Conservation (phyloP, 2,888 invertebrate genomes). For the Ectropis crepuscularia region DNA sequence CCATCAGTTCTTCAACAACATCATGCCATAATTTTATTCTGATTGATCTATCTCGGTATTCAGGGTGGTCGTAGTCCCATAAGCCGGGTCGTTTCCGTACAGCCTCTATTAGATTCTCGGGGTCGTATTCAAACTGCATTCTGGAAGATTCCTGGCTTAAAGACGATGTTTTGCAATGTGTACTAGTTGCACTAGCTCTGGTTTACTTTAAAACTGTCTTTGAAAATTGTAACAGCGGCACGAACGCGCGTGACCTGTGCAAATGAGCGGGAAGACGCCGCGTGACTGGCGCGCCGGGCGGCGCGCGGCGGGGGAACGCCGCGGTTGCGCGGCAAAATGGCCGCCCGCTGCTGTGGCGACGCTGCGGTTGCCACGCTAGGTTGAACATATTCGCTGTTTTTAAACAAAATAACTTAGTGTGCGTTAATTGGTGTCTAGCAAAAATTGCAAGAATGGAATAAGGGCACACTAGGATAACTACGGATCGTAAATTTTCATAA, state of each 20-base stretch:
- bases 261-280: constrained; percentile 68
- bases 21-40: constrained; percentile 70
- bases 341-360: constrained; percentile 43
- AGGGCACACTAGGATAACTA: too few relatives aligned
- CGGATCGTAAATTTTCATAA: too few relatives aligned
- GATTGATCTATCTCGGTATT: constrained; percentile 65
- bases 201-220: too few relatives aligned
- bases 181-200: too few relatives aligned
- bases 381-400: constrained; percentile 38
- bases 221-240: constrained; percentile 32
- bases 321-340: constrained; percentile 74
- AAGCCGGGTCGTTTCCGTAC: constrained; percentile 74
- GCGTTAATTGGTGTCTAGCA: background rate
- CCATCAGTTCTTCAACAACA: constrained; percentile 69
- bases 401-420: background rate
- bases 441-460: too few relatives aligned
- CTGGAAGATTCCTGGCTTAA: constrained; percentile 21
- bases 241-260: constrained; percentile 47
- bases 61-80: constrained; percentile 71
- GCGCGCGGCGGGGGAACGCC: constrained; percentile 61
- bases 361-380: constrained; percentile 41
- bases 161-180: background rate
- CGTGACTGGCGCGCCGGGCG: constrained; percentile 71
- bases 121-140: constrained; percentile 79
- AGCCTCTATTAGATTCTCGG: constrained; percentile 72